Base-by-base conservation (phyloP, 2,888 invertebrate genomes). In the Drosophila ustulata region DNA sequence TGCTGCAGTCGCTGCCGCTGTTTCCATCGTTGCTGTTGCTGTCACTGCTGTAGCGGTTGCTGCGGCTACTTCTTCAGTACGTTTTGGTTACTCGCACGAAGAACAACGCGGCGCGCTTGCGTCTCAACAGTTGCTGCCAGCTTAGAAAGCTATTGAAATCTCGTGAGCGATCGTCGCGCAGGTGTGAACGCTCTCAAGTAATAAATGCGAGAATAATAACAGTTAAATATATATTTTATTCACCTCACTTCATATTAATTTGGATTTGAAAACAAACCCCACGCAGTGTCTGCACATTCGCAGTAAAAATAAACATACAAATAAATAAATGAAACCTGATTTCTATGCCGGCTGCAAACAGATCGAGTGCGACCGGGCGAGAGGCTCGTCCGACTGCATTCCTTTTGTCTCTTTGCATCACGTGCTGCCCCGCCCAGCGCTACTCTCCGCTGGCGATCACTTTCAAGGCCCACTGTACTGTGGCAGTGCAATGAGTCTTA, bases 381-480 rank as follows among this genome's bases (percentile, higher is more conserved):
- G 85, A 74, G 83, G 83, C 83, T 80, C 83, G 83, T 83, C 83
- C 83, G 70, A 85, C 83, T 83, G 85, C 83, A 84, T 84, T 85
- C 81, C 78, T 79, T 52, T 26, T 26, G 57, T 58, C 25, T 50
- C 62, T 52, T 55, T 26, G 57, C 63, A 56, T 75, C 80, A 85
- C 77, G 80, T 80, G 82, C 49, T 43, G 64, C 51, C 34, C 49
- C 57, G 49, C 55, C 50, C 61, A 46, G 11, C 9, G 0, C 2
- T n/a, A 11, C 49, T 2, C 18, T 32, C 41, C 45, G 18, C 3
- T n/a, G n/a, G 6, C 13, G 13, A 13, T 5, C 39, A 53, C 76
- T 64, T 69, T 73, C 80, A 79, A 80, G 78, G 69, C 71, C 55
- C 45, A 32, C 45, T 45, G 45, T 43, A 18, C 18, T 18, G 37